phyloP scores from a whole-genome alignment of 2,888 invertebrate species.

The Drosophila nr. fundita region DNA sequence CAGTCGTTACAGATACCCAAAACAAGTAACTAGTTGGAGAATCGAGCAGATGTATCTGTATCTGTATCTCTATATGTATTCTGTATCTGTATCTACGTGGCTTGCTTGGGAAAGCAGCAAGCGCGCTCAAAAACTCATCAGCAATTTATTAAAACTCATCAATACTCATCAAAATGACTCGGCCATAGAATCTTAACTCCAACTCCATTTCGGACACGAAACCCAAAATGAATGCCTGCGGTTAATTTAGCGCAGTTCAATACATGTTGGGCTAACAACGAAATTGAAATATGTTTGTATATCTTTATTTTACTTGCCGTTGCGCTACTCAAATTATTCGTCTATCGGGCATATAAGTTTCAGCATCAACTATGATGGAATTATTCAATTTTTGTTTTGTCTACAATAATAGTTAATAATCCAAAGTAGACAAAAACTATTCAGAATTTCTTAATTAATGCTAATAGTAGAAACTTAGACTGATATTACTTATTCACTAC shows the following conservation, averaged over 20 bases:
- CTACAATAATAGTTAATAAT: background rate
- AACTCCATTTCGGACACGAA: constrained; percentile 38
- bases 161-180: constrained; percentile 79
- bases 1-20: constrained; percentile 57
- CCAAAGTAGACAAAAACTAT: background rate
- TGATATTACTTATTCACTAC: background rate
- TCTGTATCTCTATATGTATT: constrained; percentile 21
- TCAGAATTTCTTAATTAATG: background rate
- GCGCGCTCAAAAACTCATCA: constrained; percentile 74
- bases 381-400: background rate
- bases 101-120: constrained; percentile 58
- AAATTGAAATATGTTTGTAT: constrained; percentile 73
- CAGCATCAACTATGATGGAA: background rate
- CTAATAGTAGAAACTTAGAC: background rate
- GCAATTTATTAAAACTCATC: constrained; percentile 82
- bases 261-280: constrained; percentile 50
- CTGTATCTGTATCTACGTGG: background rate
- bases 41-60: constrained; percentile 34
- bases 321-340: constrained; percentile 30
- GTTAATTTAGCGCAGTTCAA: constrained; percentile 76
- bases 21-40: constrained; percentile 33
- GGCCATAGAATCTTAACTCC: constrained; percentile 49
- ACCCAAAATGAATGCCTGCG: constrained; percentile 70
- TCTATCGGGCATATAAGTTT: constrained; percentile 23
- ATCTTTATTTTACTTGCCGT: constrained; percentile 52